Evolutionary conservation across 2,888 invertebrate species (phyloP), one percentile per base, ranked within the genome.

Genomic region (Sarcophaga variegata): DNA sequence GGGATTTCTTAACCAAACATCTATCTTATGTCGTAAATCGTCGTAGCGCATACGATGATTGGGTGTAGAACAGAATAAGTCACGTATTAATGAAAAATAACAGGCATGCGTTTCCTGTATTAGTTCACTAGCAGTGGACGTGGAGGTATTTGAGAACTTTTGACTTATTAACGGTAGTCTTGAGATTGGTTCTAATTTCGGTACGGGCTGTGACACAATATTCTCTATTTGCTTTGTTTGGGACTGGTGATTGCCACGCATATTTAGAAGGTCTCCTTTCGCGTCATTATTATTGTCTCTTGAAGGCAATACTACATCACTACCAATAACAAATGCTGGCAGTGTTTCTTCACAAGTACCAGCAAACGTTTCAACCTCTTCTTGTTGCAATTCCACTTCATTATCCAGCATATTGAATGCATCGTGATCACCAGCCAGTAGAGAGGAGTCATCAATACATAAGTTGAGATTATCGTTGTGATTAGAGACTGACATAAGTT

Each of bases 61-160:
- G 1, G 96, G 95, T 6, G 97, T 96, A 0, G 97, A 97, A 77
- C 97, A 97, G 90, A 99, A 97, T 83, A 98, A 95, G 90, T 98
- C 98, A 6, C 98, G 95, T 47, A 99, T 95, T 64, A 99, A 93
- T 1, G 98, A 97, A 92, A 99, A 96, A 94, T 98, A 99, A 92
- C 96, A 97, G 0, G 96, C 95, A 89, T 97, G 97, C 0, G 97
- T 97, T 72, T 97, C 97, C 93, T 97, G 97, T 93, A 96, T 96
- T 60, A 97, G 93, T 74, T 95, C 94, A 69, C 85, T 81, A 47
- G 66, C 82, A 76, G 20, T 71, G 0, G 62, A 2, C 2, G 66
- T 37, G 4, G 27, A 12, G 6, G 37, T 66, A 14, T 20, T 74
- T 74, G 74, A 11, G 10, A 69, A n/a, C 77, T 85, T 85, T 12